Conservation (phyloP, 2,113 vertebrate genomes). For the Beaufortia kweichowensis region DNA sequence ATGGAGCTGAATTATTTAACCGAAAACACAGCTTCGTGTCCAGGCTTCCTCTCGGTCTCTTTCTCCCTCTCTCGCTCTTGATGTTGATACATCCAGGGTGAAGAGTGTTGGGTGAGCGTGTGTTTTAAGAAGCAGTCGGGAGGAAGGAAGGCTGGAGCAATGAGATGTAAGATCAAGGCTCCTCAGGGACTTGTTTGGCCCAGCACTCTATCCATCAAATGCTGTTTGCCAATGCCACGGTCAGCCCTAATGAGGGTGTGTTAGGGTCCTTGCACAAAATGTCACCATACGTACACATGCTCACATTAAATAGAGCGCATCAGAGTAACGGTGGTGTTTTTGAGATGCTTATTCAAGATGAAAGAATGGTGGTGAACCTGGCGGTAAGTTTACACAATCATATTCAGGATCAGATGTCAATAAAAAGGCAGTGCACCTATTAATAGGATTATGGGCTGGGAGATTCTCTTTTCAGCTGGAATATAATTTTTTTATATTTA, state of each 20-base stretch:
- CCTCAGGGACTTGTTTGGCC: constrained; percentile 75
- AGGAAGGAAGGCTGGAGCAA: constrained; percentile 73
- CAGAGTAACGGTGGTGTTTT: neutral
- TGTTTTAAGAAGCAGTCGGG: constrained; percentile 74
- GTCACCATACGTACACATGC: constrained; percentile 41
- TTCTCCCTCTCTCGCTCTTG: constrained; percentile 48
- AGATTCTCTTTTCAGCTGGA: neutral
- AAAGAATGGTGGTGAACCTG: constrained; percentile 5
- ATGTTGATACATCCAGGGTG: constrained; percentile 66
- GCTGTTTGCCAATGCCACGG: constrained; percentile 75
- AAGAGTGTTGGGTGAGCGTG: constrained; percentile 58
- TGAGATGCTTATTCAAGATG: neutral
- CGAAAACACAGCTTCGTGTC: constrained; percentile 50
- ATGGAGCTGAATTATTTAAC: constrained; percentile 58
- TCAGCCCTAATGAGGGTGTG: constrained; percentile 82
- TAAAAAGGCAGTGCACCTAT: neutral
- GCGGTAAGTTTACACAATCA: neutral
- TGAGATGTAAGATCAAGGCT: constrained; percentile 78
- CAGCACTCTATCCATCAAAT: constrained; percentile 81
- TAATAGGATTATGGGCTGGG: neutral
- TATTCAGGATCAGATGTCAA: neutral
- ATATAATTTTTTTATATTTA: neutral
- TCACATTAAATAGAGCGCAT: constrained; percentile 19
- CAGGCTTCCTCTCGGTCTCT: constrained; percentile 11
- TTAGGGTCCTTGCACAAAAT: constrained; percentile 58